phyloP scores from a whole-genome alignment of 2,888 invertebrate genomes.

The Polymixis flavicincta region DNA sequence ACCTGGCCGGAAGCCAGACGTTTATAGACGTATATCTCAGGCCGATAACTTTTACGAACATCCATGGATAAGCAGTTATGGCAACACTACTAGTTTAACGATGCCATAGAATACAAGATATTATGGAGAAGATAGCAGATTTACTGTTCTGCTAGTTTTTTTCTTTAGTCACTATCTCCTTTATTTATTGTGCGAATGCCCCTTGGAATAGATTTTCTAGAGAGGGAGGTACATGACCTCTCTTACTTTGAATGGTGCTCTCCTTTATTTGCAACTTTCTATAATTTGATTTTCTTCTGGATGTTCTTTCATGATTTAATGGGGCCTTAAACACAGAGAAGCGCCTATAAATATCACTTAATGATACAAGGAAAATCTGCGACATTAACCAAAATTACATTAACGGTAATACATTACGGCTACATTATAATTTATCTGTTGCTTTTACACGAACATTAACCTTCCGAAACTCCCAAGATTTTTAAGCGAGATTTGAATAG shows the following conservation, averaged over 20 bases:
- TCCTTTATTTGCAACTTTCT: conserved; percentile 30
- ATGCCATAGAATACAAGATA: conserved; percentile 53
- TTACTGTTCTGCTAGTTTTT: conserved; percentile 40
- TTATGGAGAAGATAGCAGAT: conserved; percentile 48
- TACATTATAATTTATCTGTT: conserved; percentile 52
- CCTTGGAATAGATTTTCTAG: conserved; percentile 8
- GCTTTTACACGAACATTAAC: conserved; percentile 51
- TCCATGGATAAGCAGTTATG: conserved; percentile 54
- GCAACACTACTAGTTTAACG: conserved; percentile 61
- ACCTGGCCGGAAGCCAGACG: conserved; percentile 63
- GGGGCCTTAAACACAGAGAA: conserved; percentile 17
- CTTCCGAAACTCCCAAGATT: conserved; percentile 54
- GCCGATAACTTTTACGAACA: conserved; percentile 63
- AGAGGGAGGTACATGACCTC: conserved; percentile 38
- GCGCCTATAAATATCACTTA: conserved; percentile 52
- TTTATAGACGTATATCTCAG: conserved; percentile 54
- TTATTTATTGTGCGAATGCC: conserved; percentile 37
- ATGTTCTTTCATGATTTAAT: conserved; percentile 34
- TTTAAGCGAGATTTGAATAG: conserved; percentile 51
- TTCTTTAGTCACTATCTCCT: conserved; percentile 38
- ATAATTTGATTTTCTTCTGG: conserved; percentile 29
- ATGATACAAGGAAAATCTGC: conserved; percentile 50
- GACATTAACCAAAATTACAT: conserved; percentile 53
- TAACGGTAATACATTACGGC: conserved; percentile 45
- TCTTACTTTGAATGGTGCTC: conserved; percentile 1